Conservation (phyloP, 2,797 vertebrate genomes). For the Balearica regulorum region DNA sequence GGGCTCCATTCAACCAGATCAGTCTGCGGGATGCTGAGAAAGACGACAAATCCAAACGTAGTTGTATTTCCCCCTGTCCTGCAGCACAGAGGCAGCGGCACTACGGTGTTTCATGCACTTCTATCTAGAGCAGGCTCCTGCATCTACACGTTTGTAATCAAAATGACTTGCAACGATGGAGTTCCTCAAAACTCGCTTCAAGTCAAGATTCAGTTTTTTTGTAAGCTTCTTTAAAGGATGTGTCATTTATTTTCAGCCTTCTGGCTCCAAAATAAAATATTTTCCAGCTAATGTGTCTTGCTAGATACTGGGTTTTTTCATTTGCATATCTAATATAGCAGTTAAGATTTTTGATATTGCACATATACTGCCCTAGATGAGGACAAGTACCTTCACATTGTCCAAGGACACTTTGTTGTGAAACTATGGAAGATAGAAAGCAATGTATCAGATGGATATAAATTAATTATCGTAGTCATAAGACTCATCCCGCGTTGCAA, state of each 20-base stretch:
- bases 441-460: background rate
- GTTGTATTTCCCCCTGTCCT: background rate
- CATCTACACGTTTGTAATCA: background rate
- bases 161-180: background rate
- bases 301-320: background rate
- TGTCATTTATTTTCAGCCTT: constrained; percentile 13
- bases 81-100: background rate
- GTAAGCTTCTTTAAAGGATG: background rate
- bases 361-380: background rate
- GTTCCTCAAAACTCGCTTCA: background rate
- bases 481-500: background rate
- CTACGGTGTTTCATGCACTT: background rate
- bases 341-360: background rate
- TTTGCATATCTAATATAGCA: background rate
- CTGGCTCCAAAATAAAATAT: constrained; percentile 23
- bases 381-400: background rate
- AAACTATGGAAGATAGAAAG: background rate
- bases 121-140: background rate
- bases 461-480: background rate
- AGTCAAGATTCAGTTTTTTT: background rate
- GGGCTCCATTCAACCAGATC: background rate
- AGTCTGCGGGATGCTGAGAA: background rate
- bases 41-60: background rate
- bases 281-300: constrained; percentile 39
- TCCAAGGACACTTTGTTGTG: background rate